Evolutionary conservation across 2,113 vertebrate genomes (phyloP).

Genomic region (Pangasianodon hypophthalmus): DNA sequence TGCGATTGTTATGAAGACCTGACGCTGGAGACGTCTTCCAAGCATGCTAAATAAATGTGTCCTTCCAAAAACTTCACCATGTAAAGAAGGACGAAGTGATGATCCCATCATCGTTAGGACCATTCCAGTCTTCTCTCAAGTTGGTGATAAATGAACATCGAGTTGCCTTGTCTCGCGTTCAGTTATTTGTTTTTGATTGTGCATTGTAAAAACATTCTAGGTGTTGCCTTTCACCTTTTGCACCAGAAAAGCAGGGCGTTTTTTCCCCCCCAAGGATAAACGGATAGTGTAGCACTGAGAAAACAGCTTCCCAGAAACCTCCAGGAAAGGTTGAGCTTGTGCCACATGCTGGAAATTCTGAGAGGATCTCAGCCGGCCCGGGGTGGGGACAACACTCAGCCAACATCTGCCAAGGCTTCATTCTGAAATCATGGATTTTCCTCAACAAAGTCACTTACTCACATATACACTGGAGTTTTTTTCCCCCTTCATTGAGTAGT

Average conservation of each 20-base stretch:
- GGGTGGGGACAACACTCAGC: constrained; percentile 28
- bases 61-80: not conserved
- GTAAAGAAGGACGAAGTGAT: not conserved
- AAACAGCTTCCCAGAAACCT: constrained; percentile 62
- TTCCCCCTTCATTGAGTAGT: not conserved
- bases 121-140: not conserved
- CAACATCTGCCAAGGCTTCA: constrained; percentile 35
- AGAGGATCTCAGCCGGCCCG: constrained; percentile 42
- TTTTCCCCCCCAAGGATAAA: constrained; percentile 53
- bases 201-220: not conserved
- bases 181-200: not conserved
- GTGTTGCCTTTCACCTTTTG: constrained; percentile 40
- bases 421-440: constrained; percentile 43
- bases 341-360: constrained; percentile 66
- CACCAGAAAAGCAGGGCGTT: constrained; percentile 42
- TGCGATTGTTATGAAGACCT: not conserved
- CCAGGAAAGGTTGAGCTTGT: constrained; percentile 58
- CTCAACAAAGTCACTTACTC: constrained; percentile 17
- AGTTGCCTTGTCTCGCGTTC: not conserved
- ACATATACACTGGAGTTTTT: constrained; percentile 9
- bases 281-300: constrained; percentile 56
- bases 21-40: not conserved
- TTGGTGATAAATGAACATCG: not conserved
- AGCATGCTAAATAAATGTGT: not conserved
- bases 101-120: not conserved